Percentiles rank a stretch among this genome's conserved stretches.
phyloP scores from a whole-genome alignment of 1,140 invertebrate species.

The Meteorus sp. region DNA sequence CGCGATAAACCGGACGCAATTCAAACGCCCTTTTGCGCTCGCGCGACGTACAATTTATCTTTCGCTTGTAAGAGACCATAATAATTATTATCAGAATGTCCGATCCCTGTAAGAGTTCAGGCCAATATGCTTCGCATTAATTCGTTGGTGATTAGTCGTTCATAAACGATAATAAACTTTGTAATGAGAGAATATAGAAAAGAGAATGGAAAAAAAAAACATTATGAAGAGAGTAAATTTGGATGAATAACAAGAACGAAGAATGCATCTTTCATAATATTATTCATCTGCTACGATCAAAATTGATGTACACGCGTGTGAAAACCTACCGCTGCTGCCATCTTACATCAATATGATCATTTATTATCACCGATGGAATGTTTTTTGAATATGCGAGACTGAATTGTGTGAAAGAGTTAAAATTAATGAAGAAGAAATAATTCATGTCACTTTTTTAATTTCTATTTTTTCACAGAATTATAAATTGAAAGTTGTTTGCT shows the following conservation, averaged over 20 bases:
- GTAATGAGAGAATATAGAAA: background rate
- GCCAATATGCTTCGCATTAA: background rate
- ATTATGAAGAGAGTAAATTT: no score
- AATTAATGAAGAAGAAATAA: no score
- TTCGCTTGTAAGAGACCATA: background rate
- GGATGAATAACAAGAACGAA: background rate
- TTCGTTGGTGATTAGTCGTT: conserved; percentile 4
- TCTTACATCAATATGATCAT: no score
- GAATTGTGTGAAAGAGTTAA: no score
- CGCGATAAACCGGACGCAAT: background rate
- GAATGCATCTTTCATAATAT: conserved; percentile 18
- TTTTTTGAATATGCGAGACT: no score
- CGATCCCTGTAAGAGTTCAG: background rate
- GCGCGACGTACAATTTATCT: background rate
- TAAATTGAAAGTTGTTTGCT: no score
- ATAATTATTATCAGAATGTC: conserved; percentile 2
- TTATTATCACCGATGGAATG: no score
- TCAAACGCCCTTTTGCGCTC: background rate
- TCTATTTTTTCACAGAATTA: no score
- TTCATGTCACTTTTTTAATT: no score
- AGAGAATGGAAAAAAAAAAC: conserved; percentile 15
- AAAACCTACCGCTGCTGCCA: no score
- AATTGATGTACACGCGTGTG: no score
- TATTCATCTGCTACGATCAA: conserved; percentile 6
- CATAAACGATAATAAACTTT: background rate